phyloP scores from a whole-genome alignment of 1,140 invertebrate species.

The Cardiocondyla obscurior region DNA sequence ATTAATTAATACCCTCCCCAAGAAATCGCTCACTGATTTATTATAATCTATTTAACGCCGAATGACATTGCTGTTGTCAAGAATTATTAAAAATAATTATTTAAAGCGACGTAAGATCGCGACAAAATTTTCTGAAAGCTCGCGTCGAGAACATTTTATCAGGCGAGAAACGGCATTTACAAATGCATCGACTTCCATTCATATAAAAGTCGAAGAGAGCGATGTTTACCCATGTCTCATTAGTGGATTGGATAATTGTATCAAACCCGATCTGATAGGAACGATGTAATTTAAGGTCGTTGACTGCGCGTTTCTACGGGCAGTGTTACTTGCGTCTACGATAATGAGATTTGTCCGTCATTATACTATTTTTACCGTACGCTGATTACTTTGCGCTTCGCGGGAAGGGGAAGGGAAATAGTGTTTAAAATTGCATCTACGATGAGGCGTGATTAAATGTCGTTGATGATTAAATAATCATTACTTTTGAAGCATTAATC shows the following conservation, averaged over 20 bases:
- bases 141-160: not conserved
- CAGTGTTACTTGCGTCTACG: slow-evolving; percentile 28
- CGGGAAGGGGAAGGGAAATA: slow-evolving; percentile 12
- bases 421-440: not conserved
- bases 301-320: slow-evolving; percentile 38
- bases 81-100: slow-evolving; percentile 9
- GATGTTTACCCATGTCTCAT: slow-evolving; percentile 63
- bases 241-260: slow-evolving; percentile 66
- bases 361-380: slow-evolving; percentile 32
- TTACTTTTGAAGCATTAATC: not conserved
- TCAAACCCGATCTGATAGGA: slow-evolving; percentile 62
- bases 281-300: slow-evolving; percentile 63
- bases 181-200: slow-evolving; percentile 15
- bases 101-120: not conserved
- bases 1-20: no score
- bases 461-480: slow-evolving; percentile 28
- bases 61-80: no score
- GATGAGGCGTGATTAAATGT: not conserved
- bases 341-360: slow-evolving; percentile 31
- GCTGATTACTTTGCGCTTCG: not conserved
- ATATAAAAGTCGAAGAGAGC: slow-evolving; percentile 27
- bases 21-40: not conserved
- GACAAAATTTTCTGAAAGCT: not conserved
- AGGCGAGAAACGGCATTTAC: not conserved
- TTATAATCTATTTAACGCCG: slow-evolving; percentile 17